A percentile compares a stretch with the other conserved stretches of the same genome.
phyloP scores from a whole-genome alignment of 2,113 vertebrate species.

The Platichthys flesus region DNA sequence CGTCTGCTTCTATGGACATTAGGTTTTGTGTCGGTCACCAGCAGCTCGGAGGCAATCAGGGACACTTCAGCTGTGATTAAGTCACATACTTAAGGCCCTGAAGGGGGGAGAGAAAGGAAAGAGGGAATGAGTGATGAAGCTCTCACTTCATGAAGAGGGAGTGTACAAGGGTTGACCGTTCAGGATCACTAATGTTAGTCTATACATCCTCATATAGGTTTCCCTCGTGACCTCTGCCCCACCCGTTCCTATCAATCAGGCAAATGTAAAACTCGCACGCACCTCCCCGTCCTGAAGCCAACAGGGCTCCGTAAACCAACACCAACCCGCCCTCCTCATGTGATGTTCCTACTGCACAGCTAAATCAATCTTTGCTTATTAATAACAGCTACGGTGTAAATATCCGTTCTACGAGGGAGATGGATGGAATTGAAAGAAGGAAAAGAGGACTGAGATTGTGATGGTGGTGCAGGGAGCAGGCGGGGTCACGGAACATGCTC shows the following conservation, averaged over 20 bases:
- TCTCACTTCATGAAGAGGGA: slow-evolving; percentile 54
- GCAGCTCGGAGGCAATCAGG: slow-evolving; percentile 67
- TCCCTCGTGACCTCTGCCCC: slow-evolving; percentile 58
- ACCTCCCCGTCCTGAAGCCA: slow-evolving; percentile 9
- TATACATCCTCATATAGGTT: slow-evolving; percentile 75
- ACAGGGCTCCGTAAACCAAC: slow-evolving; percentile 27
- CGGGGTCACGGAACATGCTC: slow-evolving; percentile 68
- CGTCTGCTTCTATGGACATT: slow-evolving; percentile 39
- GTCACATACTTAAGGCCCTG: slow-evolving; percentile 57
- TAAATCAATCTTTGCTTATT: slow-evolving; percentile 89
- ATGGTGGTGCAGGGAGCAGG: slow-evolving; percentile 38
- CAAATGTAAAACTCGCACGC: slow-evolving; percentile 22
- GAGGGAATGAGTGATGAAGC: slow-evolving; percentile 63
- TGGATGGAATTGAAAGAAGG: slow-evolving; percentile 61
- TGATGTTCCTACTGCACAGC: slow-evolving; percentile 83
- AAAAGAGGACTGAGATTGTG: slow-evolving; percentile 50
- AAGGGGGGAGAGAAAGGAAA: slow-evolving; percentile 14
- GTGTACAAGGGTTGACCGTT: slow-evolving; percentile 62
- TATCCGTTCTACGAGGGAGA: slow-evolving; percentile 78
- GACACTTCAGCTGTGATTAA: slow-evolving; percentile 79
- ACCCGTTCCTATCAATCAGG: slow-evolving; percentile 45
- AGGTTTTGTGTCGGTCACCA: slow-evolving; percentile 48
- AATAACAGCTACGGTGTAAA: slow-evolving; percentile 90
- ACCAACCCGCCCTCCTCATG: slow-evolving; percentile 33
- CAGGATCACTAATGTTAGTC: slow-evolving; percentile 69